phyloP scores from a whole-genome alignment of 2,888 invertebrate genomes.

The Thymelicus acteon region DNA sequence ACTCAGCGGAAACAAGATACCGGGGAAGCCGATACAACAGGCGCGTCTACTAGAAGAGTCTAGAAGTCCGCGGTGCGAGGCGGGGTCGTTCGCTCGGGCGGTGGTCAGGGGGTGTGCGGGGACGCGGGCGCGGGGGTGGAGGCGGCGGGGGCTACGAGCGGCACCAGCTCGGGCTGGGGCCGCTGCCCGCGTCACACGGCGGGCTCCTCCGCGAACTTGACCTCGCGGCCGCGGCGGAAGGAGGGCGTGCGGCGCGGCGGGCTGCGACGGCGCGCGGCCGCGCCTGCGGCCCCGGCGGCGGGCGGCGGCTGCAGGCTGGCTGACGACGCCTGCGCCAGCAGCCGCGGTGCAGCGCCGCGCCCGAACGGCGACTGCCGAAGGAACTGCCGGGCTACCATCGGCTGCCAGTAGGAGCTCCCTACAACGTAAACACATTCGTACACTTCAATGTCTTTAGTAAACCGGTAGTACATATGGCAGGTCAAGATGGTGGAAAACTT shows the following conservation, averaged over 20 bases:
- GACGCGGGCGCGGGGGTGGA: conserved; percentile 49
- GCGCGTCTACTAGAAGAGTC: conserved; percentile 62
- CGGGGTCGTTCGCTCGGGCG: conserved; percentile 59
- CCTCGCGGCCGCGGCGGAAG: conserved; percentile 78
- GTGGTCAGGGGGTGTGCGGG: conserved; percentile 61
- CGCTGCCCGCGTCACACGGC: conserved; percentile 82
- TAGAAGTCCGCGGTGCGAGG: conserved; percentile 73
- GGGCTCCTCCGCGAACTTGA: conserved; percentile 81
- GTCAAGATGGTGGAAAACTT: too few species aligned
- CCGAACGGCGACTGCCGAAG: conserved; percentile 88
- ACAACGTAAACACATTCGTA: conserved; percentile 33
- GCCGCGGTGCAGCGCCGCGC: conserved; percentile 59
- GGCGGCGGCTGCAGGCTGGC: conserved; percentile 77
- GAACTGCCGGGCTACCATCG: conserved; percentile 89
- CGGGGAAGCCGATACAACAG: conserved; percentile 2
- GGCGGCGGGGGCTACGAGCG: conserved; percentile 64
- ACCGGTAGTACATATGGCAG: neutral
- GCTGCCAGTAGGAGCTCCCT: conserved; percentile 86
- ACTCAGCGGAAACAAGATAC: conserved; percentile 25
- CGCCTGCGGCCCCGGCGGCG: conserved; percentile 41
- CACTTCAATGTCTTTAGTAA: neutral
- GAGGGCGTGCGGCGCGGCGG: conserved; percentile 76
- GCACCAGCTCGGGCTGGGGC: conserved; percentile 83
- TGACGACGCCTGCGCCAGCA: conserved; percentile 74
- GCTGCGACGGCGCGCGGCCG: conserved; percentile 58